phyloP scores from a whole-genome alignment of 2,888 invertebrate genomes.

The Acrocyrtus sp. region DNA sequence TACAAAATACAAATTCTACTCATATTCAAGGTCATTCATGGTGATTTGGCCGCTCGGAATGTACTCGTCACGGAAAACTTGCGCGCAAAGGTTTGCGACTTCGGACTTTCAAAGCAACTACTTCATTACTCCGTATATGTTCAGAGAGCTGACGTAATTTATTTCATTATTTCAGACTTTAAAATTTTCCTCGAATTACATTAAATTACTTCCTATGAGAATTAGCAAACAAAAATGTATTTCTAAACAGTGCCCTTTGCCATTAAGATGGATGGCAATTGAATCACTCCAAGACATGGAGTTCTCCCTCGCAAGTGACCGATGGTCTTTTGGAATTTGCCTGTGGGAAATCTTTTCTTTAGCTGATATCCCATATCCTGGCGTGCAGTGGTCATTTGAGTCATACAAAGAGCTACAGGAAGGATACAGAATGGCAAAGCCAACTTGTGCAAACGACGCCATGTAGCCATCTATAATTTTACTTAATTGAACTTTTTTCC shows the following conservation, averaged over 20 bases:
- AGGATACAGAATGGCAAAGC: constrained; percentile 51
- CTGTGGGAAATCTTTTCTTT: constrained; percentile 53
- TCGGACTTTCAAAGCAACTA: constrained; percentile 51
- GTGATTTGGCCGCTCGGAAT: constrained; percentile 53
- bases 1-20: not conserved
- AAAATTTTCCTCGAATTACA: not conserved
- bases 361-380: constrained; percentile 48
- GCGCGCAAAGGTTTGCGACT: constrained; percentile 51
- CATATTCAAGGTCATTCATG: constrained; percentile 50
- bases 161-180: not conserved
- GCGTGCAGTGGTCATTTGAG: constrained; percentile 47
- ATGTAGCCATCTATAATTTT: too few species aligned
- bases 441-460: constrained; percentile 37
- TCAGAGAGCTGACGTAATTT: constrained; percentile 42
- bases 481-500: too few species aligned
- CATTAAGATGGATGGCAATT: constrained; percentile 50
- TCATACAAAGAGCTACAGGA: constrained; percentile 38
- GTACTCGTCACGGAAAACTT: constrained; percentile 42
- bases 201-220: not conserved
- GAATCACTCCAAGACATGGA: constrained; percentile 38
- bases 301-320: constrained; percentile 46
- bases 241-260: constrained; percentile 32
- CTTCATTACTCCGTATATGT: constrained; percentile 51
- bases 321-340: constrained; percentile 46
- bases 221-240: not conserved